These are phyloP conservation scores for Megaptera novaeangliae DNA, from an alignment of 2,113 vertebrate species.

Conservation along the genomic window DNA sequence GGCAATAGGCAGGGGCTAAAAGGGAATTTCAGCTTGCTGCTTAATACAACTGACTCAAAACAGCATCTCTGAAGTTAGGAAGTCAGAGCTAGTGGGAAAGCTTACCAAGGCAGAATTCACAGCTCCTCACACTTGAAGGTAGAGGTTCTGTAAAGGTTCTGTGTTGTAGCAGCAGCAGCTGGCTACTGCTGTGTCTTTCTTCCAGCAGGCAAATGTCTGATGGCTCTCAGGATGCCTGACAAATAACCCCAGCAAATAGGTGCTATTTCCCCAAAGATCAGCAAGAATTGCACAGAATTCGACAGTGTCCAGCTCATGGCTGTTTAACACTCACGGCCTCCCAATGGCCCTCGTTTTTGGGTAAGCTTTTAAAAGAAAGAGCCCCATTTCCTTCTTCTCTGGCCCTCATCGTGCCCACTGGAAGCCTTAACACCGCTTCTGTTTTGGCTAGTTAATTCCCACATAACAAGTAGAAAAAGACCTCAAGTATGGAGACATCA, in stretches of 20 bases:
- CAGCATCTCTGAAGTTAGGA: neutral
- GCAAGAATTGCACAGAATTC: neutral
- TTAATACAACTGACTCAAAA: neutral
- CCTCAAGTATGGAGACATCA: neutral
- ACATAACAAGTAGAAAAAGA: slow-evolving; percentile 35
- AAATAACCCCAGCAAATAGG: neutral
- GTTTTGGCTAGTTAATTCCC: neutral
- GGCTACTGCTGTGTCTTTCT: neutral
- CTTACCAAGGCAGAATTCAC: neutral
- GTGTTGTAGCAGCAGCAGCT: neutral
- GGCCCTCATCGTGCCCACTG: neutral
- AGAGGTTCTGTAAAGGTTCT: neutral
- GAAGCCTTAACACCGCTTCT: neutral
- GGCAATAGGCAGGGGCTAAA: neutral
- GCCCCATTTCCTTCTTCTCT: neutral
- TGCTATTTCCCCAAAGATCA: neutral
- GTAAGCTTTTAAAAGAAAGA: neutral
- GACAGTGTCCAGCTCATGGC: neutral
- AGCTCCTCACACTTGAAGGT: neutral
- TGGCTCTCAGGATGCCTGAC: neutral
- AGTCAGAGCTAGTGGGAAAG: neutral
- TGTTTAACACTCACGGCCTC: neutral
- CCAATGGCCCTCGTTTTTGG: neutral
- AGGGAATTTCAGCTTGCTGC: neutral
- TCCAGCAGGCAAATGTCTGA: neutral